These are phyloP conservation scores for Sterrhoptilus dennistouni DNA, from an alignment of 2,113 vertebrate species.

Conservation along the genomic window DNA sequence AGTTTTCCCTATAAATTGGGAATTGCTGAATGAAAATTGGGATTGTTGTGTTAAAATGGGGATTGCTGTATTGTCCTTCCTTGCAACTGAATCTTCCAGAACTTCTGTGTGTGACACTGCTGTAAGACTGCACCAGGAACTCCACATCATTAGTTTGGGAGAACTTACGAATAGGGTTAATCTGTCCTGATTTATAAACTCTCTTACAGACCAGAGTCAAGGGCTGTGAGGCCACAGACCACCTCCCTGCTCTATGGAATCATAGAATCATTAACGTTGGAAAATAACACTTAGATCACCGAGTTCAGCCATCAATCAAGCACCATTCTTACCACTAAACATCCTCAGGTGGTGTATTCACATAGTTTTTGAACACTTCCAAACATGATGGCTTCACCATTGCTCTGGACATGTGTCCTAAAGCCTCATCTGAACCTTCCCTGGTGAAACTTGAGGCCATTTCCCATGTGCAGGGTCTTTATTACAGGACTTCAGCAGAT, in stretches of 20 bases:
- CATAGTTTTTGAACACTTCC: neutral
- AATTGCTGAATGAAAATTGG: fast-evolving
- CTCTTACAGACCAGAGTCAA: neutral
- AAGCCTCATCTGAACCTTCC: neutral
- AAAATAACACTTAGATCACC: neutral
- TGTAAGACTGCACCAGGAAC: neutral
- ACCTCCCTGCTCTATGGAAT: neutral
- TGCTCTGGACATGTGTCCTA: neutral
- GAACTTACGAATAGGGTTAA: neutral
- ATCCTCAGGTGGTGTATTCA: neutral
- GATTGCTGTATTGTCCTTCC: neutral
- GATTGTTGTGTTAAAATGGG: neutral
- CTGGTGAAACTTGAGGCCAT: neutral
- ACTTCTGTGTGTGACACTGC: fast-evolving
- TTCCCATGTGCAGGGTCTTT: neutral
- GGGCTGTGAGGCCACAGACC: neutral
- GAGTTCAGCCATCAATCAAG: neutral
- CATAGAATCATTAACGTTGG: no score
- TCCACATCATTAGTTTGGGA: fast-evolving
- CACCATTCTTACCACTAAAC: neutral
- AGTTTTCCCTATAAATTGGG: neutral
- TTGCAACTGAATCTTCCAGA: neutral
- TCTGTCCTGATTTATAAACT: neutral
- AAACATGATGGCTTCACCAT: neutral
- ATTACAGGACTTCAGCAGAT: neutral